Conservation (phyloP, 2,888 invertebrate species). For the Hyppa rectilinea region DNA sequence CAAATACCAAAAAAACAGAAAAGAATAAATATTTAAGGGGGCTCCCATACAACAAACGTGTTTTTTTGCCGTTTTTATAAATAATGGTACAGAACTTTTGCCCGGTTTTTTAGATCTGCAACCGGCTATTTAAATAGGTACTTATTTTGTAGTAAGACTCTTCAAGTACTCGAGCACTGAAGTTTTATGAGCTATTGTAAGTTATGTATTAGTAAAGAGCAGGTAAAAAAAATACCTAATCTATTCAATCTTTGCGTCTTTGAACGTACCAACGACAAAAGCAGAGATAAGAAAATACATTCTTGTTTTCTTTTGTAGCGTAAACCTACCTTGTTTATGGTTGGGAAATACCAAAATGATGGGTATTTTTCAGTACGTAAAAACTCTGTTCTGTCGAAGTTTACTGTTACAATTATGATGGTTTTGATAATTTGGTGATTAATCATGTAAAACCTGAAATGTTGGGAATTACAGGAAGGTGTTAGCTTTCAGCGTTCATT, state of each 20-base stretch:
- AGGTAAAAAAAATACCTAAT: slow-evolving; percentile 44
- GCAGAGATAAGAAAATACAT: slow-evolving; percentile 53
- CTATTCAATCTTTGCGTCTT: slow-evolving; percentile 43
- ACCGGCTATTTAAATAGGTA: slow-evolving; percentile 9
- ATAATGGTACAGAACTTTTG: too few species aligned
- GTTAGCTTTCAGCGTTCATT: background rate
- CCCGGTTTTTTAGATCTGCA: slow-evolving; percentile 2
- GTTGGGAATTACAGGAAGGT: background rate
- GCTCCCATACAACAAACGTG: too few species aligned
- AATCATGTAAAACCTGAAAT: slow-evolving; percentile 1
- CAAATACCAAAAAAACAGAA: too few species aligned
- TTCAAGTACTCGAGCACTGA: slow-evolving; percentile 12
- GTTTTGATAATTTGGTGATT: slow-evolving; percentile 27
- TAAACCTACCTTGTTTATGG: slow-evolving; percentile 9
- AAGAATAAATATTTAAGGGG: too few species aligned
- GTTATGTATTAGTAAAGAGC: slow-evolving; percentile 25
- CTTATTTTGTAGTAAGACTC: slow-evolving; percentile 17
- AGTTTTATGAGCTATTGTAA: slow-evolving; percentile 57
- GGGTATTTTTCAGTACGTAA: slow-evolving; percentile 40
- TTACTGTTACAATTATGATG: slow-evolving; percentile 28
- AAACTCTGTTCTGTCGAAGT: slow-evolving; percentile 27
- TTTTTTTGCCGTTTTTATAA: too few species aligned
- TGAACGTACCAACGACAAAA: slow-evolving; percentile 6
- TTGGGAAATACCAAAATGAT: slow-evolving; percentile 20
- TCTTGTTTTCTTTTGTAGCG: slow-evolving; percentile 46